phyloP scores from a whole-genome alignment of 1,140 invertebrate species.

The Tribolium madens region DNA sequence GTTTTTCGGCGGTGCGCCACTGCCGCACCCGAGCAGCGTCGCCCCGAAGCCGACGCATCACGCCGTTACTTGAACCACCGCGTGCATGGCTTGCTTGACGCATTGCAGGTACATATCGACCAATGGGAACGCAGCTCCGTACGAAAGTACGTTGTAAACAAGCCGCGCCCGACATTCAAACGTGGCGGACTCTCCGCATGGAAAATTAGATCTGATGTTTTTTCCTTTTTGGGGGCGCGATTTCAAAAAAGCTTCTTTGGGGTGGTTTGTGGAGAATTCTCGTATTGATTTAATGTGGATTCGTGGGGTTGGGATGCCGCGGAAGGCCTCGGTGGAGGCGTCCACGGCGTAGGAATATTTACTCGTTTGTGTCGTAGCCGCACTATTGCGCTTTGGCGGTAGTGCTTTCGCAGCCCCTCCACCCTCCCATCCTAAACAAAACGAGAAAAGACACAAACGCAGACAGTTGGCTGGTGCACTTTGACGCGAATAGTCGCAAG shows the following conservation, averaged over 20 bases:
- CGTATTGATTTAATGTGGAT: not conserved
- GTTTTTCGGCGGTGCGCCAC: not conserved
- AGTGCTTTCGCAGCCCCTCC: conserved; percentile 53
- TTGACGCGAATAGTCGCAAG: conserved; percentile 69
- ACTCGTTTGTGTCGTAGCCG: conserved; percentile 63
- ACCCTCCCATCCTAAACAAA: conserved; percentile 59
- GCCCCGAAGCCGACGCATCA: conserved; percentile 55
- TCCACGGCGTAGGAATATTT: conserved; percentile 61
- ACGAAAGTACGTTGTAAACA: conserved; percentile 72
- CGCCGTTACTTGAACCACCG: conserved; percentile 55
- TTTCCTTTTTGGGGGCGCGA: not conserved
- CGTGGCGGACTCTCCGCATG: conserved; percentile 66
- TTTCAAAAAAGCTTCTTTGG: not conserved
- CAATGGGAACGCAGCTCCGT: conserved; percentile 71
- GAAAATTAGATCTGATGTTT: conserved; percentile 67
- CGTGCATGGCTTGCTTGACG: conserved; percentile 72
- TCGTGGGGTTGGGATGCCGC: not conserved
- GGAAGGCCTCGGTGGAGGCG: not conserved
- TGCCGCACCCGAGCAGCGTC: conserved; percentile 59
- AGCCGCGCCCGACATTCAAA: conserved; percentile 75
- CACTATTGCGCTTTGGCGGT: conserved; percentile 62
- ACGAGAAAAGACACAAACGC: conserved; percentile 56
- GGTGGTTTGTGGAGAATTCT: not conserved
- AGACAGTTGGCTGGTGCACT: conserved; percentile 70
- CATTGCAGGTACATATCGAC: conserved; percentile 84